Evolutionary conservation across 2,113 vertebrate species (phyloP), one percentile per base, ranked within the genome.

Genomic region (Hippocampus abdominalis): DNA sequence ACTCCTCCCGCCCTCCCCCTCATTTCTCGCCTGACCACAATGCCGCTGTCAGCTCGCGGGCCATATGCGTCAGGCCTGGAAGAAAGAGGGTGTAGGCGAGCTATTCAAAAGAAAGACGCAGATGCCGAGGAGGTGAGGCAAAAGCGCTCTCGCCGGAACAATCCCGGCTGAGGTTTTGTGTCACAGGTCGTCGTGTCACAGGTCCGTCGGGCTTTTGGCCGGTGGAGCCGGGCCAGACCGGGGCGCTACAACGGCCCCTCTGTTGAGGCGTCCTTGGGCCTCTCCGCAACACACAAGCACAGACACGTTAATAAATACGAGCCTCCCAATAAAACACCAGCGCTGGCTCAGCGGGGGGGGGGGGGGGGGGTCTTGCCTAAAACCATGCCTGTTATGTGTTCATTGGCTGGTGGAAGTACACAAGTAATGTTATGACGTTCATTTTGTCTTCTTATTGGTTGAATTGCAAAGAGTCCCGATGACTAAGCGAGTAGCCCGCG

Each of bases 271-370:
- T 57, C 40, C 68, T 71, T 40, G 49, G 72, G 74, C 86, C 66
- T 70, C 67, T 70, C 72, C 76, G 32, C 66, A 60, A 83, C 44
- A 71, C 68, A 75, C 71, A 69, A 83, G 82, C 82, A 79, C 80
- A 89, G 85, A 89, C 86, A 84, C 85, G 77, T 87, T 89, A 88
- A 89, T 86, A 89, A 91, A 90, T 84, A 88, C 81, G 83, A 87
- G 79, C 63, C 40, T 78, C 78, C 57, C 74, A 83, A 86, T 88
- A 89, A 91, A 92, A 86, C 78, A 67, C 77, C 70, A 79, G 78
- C 70, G 48, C 84, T n/a, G n/a, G n/a, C n/a, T n/a, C n/a, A n/a
- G n/a, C n/a, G n/a, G n/a, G n/a, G n/a, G n/a, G n/a, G n/a, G n/a
- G n/a, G n/a, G n/a, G n/a, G n/a, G n/a, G n/a, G n/a, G n/a, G n/a